Base-by-base conservation (phyloP, 2,888 invertebrate genomes). In the Apotomis betuletana region DNA sequence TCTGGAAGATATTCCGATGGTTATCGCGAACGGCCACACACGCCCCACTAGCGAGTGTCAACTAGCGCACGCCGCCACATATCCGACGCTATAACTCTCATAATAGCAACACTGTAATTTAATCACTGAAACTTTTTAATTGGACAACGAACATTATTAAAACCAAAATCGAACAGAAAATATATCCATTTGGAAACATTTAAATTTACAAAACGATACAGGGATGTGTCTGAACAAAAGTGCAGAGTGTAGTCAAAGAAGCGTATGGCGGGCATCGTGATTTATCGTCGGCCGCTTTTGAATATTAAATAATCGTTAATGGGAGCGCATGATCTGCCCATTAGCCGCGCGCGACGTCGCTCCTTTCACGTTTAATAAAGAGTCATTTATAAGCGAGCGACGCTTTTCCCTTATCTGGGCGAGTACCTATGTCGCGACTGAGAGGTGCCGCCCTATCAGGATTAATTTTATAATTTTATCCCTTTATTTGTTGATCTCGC, bases 281-380 rank as follows among this genome's bases (percentile, higher is more conserved):
- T 93, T 93, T 93, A 93, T 93, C 85, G 88, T 84, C 87, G 90
- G 90, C 83, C 85, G 89, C 92, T 92, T 93, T 93, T 93, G 93
- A 93, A 93, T 93, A 93, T 93, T 93, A 92, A 93, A 93, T 93
- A 93, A 93, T 93, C 89, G 91, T 91, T 92, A 93, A 93, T 93
- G 92, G 92, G 92, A 91, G 92, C 92, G 92, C 93, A 93, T 93
- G 93, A 93, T 92, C 92, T 90, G 89, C 90, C 93, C 93, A 93
- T 93, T 93, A 93, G 92, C 91, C 90, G 90, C 91, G 90, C 89
- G 91, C 76, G 75, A 67, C 91, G 90, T 89, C 90, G 90, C 85
- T 93, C 91, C 92, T 92, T 91, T 92, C 92, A 92, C 91, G 90
- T 93, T 92, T 93, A 93, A 93, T 93, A 93, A 93, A 92, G 91